Evolutionary conservation across 1,140 invertebrate species (phyloP), one percentile per base, ranked within the genome.

Genomic region (Scaptomyza montana): DNA sequence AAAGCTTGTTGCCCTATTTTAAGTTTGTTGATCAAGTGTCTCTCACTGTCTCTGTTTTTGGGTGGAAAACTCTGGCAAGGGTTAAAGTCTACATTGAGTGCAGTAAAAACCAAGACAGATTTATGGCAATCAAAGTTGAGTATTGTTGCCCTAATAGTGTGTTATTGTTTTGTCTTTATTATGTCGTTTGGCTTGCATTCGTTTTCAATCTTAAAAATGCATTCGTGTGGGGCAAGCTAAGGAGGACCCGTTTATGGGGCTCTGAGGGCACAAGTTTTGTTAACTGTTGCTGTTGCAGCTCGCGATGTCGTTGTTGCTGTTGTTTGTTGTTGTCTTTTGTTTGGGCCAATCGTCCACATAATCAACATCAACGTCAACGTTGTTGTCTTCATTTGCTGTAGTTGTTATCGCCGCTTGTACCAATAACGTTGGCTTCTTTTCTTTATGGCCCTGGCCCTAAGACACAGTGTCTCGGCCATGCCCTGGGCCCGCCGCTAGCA

Each of bases 301-400:
- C 46, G 49, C 63, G 60, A 55, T 69, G 66, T 30, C 47, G 21
- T 8, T 43, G 30, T 59, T 75, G 43, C 60, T 39, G 50, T 54
- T 46, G 36, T 25, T 54, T 39, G 50, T 54, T 46, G 36, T 25
- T 54, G 57, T 66, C 47, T 49, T 59, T 72, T 59, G 61, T 57
- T 81, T 82, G 78, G 74, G 59, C 61, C 33, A 36, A 81, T 65
- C 74, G 69, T 75, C 61, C 77, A 84, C 62, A 55, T 69, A 53
- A 64, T 75, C 57, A 81, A 84, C 66, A 55, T 69, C 70, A 61
- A 57, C 51, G 54, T 59, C 53, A 47, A 50, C 36, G 45, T 66
- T 55, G 51, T 47, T 61, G 68, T 72, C 60, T 71, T 72, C 61
- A 72, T 64, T 71, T 61, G 61, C 57, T 47, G 72, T 49, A 70